Evolutionary conservation across 2,113 vertebrate species (phyloP), one percentile per base, ranked within the genome.

Genomic region (Alces alces): DNA sequence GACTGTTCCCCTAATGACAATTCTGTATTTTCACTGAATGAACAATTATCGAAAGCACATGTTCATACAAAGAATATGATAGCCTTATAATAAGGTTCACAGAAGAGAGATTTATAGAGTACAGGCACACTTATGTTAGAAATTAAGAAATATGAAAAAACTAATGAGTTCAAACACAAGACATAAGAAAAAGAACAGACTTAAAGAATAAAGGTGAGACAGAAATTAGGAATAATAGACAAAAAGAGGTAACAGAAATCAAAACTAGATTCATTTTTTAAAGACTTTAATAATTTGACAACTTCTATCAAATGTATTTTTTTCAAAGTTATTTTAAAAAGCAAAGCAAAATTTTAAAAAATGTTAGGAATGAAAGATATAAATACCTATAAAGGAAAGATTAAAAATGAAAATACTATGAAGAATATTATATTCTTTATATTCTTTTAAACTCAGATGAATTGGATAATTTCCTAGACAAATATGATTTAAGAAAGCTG

Each of bases 181-280:
- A 47, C 33, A 43, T 66, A 85, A 84, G 82, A 58, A 93, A 86
- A 85, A 89, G n/a, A 95, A 80, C 12, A 94, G 52, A 91, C 27
- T 93, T 93, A 86, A 86, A 92, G 21, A 95, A 97, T 27, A 93
- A 84, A 88, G 15, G 30, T 52, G 27, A 96, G 39, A 94, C 21
- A 91, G 64, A 93, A 96, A 94, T 85, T 94, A 79, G 83, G 47
- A 50, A 73, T 85, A 95, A 36, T 1, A 88, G 17, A 85, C 83
- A 93, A 91, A 83, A 86, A 86, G 28, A 96, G 19, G 7, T 60
- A 89, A 96, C 19, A 93, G 23, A 92, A 96, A 95, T 13, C 47
- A 90, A 95, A 95, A 66, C 4, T 3, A 93, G 57, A 79, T 45
- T 94, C 36, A 89, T 73, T 70, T 70, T 70, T 70, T 70, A 85